Base-by-base conservation (phyloP, 2,888 invertebrate genomes). In the Netelia fuscicornis region DNA sequence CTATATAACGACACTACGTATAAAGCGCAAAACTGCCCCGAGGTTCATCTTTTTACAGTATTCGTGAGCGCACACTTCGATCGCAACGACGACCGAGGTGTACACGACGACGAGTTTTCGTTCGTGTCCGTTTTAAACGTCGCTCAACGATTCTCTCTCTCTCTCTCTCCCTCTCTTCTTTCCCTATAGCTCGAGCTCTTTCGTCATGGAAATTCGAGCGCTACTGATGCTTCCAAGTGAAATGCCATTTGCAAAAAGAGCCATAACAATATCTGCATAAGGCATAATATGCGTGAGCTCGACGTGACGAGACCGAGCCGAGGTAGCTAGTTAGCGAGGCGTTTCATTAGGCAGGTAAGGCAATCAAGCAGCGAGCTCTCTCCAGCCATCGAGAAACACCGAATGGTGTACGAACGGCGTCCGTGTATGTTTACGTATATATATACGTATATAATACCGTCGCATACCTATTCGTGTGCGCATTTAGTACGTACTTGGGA, bases 291-390 rank as follows among this genome's bases (percentile, higher is more conserved):
- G 68, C 72, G 77, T 56, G 83, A 86, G 79, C 65, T 71, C 64
- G 76, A 83, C 76, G 81, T 68, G 37, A 81, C 86, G 86, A 37
- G 37, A 87, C 87, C 77, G 74, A 86, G 65, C 81, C 84, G 83
- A 86, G 87, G 79, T 84, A 62, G 90, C 90, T 91, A 93, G 93
- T 92, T 93, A 91, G 91, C 90, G 88, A 91, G 90, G 90, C 92
- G 91, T 92, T 93, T 93, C 92, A 93, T 93, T 93, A 92, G 90
- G 90, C 91, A 92, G 92, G 92, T 93, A 93, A 92, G 92, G 90
- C 93, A 92, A 92, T 91, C 92, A 91, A 92, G 89, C 89, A 84
- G 85, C 79, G 79, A 83, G 87, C 86, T 86, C 87, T 90, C 88
- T 88, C 85, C 71, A 74, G 81, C 86, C 88, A 72, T 83, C 72